Percentiles rank a stretch among this genome's conserved stretches.
Conservation (phyloP, 2,797 vertebrate species). For the Stomatorhinus walkeri region DNA sequence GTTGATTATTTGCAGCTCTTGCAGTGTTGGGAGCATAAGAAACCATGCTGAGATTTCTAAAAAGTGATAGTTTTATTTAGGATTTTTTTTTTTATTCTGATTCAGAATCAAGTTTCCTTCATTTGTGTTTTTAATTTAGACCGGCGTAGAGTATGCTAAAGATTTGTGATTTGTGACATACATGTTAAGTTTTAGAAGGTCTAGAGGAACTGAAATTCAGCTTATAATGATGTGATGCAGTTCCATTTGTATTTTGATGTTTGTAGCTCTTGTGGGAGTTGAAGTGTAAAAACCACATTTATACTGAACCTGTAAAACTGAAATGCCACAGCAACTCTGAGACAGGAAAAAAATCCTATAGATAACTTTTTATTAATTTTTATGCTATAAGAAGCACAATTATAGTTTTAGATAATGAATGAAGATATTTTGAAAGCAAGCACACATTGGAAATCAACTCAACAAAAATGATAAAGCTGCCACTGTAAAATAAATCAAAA, state of each 20-base stretch:
- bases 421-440: slow-evolving; percentile 56
- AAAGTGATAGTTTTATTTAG: background rate
- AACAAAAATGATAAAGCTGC: slow-evolving; percentile 42
- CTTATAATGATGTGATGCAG: background rate
- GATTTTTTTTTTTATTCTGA: background rate
- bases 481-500: slow-evolving; percentile 36
- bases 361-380: background rate
- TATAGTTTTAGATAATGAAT: slow-evolving; percentile 45
- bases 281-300: background rate
- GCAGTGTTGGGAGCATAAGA: background rate
- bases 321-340: background rate
- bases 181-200: background rate
- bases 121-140: background rate
- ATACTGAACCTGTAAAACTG: background rate
- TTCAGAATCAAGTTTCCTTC: background rate
- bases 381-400: background rate
- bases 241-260: background rate
- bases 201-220: background rate
- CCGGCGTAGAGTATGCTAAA: background rate
- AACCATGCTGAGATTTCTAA: background rate
- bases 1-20: background rate
- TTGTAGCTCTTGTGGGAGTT: background rate
- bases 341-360: background rate
- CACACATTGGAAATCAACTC: slow-evolving; percentile 39
- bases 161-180: background rate